phyloP scores from a whole-genome alignment of 2,113 vertebrate species.

The Sporophila hypoxantha region DNA sequence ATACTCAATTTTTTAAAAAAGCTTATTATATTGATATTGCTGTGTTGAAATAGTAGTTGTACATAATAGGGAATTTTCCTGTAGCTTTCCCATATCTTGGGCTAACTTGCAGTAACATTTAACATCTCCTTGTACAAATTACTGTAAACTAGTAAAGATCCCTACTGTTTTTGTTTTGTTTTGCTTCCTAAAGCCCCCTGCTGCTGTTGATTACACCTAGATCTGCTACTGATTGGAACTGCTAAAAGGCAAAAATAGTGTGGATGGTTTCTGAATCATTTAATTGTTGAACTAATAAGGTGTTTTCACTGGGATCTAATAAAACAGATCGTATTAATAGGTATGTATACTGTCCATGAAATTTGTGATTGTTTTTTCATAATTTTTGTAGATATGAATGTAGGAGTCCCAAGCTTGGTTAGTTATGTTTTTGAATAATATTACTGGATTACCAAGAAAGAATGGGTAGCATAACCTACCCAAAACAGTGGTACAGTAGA shows the following conservation, averaged over 20 bases:
- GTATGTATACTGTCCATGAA: constrained; percentile 45
- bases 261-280: constrained; percentile 76
- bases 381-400: constrained; percentile 16
- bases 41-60: constrained; percentile 12
- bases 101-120: constrained; percentile 62
- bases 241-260: constrained; percentile 79
- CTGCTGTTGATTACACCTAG: constrained; percentile 87
- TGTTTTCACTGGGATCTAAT: constrained; percentile 63
- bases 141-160: constrained; percentile 75
- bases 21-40: neutral
- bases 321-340: constrained; percentile 50
- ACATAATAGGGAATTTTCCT: constrained; percentile 36
- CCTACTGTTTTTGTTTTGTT: constrained; percentile 86
- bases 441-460: neutral
- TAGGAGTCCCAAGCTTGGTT: neutral
- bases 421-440: neutral
- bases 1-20: neutral
- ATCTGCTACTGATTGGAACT: constrained; percentile 83
- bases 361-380: constrained; percentile 23
- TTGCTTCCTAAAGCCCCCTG: constrained; percentile 82
- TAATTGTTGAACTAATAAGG: constrained; percentile 76
- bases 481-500: neutral
- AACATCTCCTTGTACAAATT: constrained; percentile 75
- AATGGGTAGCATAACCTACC: neutral
- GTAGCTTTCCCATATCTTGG: constrained; percentile 22